Conservation (phyloP, 2,888 invertebrate species). For the Panopea generosa region DNA sequence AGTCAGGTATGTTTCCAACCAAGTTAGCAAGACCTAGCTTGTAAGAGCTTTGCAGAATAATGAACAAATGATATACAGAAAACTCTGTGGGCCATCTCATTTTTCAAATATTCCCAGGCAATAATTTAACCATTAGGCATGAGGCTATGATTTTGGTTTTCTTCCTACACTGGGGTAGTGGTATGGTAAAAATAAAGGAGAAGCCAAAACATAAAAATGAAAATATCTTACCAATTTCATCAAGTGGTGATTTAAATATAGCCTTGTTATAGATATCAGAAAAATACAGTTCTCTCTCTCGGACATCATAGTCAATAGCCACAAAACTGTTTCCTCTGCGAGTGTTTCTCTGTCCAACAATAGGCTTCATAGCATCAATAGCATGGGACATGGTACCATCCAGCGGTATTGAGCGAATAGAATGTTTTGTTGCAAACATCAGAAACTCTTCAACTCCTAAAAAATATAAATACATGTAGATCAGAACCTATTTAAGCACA, state of each 20-base stretch:
- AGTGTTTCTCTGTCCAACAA: conserved; percentile 87
- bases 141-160: no score
- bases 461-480: conserved; percentile 51
- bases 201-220: no score
- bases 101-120: no score
- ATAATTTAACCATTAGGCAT: no score
- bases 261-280: conserved; percentile 93
- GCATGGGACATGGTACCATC: conserved; percentile 63
- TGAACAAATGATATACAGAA: no score
- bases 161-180: no score
- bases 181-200: no score
- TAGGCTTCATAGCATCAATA: conserved; percentile 96
- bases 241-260: conserved; percentile 72
- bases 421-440: conserved; percentile 97
- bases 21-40: no score
- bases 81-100: no score
- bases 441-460: conserved; percentile 93
- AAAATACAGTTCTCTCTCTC: conserved; percentile 96
- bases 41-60: no score
- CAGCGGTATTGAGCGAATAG: conserved; percentile 93
- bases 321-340: conserved; percentile 96
- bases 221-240: conserved; percentile 22
- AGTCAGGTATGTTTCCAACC: no score
- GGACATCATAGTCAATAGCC: conserved; percentile 96
- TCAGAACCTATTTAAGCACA: no score